Conservation (phyloP, 2,888 invertebrate species). For the Zelleria hepariella region DNA sequence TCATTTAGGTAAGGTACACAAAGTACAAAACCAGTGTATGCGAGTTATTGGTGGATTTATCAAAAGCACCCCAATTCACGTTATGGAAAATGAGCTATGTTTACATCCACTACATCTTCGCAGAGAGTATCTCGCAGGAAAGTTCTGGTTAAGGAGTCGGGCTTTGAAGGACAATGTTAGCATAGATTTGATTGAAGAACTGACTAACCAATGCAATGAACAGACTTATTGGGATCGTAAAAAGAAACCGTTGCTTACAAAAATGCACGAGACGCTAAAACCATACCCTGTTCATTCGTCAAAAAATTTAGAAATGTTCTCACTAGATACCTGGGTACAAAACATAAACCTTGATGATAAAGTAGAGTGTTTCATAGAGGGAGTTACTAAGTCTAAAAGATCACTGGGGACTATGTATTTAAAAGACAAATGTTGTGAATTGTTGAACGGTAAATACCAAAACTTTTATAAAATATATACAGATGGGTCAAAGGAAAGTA, state of each 20-base stretch:
- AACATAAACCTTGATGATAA: not conserved
- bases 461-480: not conserved
- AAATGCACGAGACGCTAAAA: not conserved
- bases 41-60: conserved; percentile 17
- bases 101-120: conserved; percentile 6
- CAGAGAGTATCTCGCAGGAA: conserved; percentile 7
- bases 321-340: not conserved
- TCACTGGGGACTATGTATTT: not conserved
- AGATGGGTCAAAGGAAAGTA: not conserved
- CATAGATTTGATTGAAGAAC: not conserved
- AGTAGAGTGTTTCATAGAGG: not conserved
- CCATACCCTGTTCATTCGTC: not conserved
- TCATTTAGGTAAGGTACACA: conserved; percentile 15
- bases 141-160: conserved; percentile 1
- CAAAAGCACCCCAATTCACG: conserved; percentile 15
- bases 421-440: not conserved
- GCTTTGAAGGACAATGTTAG: not conserved
- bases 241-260: not conserved
- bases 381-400: not conserved
- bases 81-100: conserved; percentile 15
- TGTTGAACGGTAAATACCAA: not conserved
- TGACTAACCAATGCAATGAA: not conserved
- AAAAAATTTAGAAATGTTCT: not conserved
- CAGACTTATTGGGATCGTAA: not conserved
- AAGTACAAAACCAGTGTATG: conserved; percentile 16